Evolutionary conservation across 1,140 invertebrate species (phyloP), one percentile per base, ranked within the genome.

Genomic region (Drosophila athabasca): DNA sequence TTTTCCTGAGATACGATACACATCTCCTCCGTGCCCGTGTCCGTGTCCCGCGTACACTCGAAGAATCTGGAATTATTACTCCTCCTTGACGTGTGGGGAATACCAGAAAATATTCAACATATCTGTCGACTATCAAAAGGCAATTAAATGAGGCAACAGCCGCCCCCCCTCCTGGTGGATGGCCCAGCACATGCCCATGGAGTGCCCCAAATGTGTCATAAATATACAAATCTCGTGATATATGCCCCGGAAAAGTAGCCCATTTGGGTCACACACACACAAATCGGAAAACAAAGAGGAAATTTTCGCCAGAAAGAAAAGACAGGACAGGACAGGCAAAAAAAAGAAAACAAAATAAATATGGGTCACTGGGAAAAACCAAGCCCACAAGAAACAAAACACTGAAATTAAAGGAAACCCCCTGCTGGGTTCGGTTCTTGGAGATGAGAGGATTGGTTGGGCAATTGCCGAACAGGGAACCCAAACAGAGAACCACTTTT

Each of bases 161-260:
- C 50, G 31, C 31, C 31, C 31, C 31, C 31, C 31, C 31, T 8
- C 31, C 31, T 9, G 31, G 60, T 22, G 46, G 43, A 45, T 54
- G 53, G 19, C 13, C 17, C 29, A 24, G 8, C 29, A 3, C 17
- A 5, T 2, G 43, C 53, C 75, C 75, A 65, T 43, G 44, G 13
- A 22, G 17, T 71, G 80, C 54, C 66, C 69, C 74, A 81, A 62
- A 77, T 85, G 51, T 70, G 82, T 74, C 77, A 85, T 69, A 80
- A 80, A 65, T 57, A 64, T 49, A 58, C 29, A 53, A 70, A 43
- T 58, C 49, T 66, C 52, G 11, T 76, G 76, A 79, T 83, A 60
- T 61, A 64, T 68, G 48, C 29, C 43, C 13, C 19, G 67, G 39
- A 60, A 57, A 58, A 49, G 50, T 49, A 58, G 49, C 45, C 5